Conservation (phyloP, 2,888 invertebrate species). For the Trachelus iudaicus region DNA sequence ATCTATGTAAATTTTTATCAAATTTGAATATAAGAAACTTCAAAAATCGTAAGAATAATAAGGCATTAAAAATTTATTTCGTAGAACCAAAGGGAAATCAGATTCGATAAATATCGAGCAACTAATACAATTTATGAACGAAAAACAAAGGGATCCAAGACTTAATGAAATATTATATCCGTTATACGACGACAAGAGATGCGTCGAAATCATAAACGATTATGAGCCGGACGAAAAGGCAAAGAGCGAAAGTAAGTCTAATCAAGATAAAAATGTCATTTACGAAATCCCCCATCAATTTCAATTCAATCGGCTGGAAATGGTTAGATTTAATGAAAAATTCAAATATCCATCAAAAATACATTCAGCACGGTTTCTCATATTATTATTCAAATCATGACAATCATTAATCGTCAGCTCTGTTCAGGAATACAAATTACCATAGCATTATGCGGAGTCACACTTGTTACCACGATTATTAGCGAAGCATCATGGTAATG, state of each 20-base stretch:
- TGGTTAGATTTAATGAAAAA: background rate
- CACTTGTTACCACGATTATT: background rate
- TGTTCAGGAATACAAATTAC: background rate
- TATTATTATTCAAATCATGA: background rate
- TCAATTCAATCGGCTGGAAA: background rate
- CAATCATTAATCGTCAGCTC: background rate
- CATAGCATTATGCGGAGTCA: background rate
- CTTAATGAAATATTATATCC: conserved; percentile 78
- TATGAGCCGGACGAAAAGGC: conserved; percentile 70
- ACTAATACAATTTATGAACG: conserved; percentile 72
- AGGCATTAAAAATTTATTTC: background rate
- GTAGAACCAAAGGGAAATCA: conserved; percentile 67
- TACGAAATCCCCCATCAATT: background rate
- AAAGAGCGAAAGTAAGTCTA: conserved; percentile 63
- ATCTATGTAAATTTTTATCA: conserved; percentile 68
- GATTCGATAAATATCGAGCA: conserved; percentile 67
- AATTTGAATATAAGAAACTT: background rate
- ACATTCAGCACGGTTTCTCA: background rate
- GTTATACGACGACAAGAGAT: conserved; percentile 72
- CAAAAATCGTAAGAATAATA: background rate
- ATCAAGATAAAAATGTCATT: background rate
- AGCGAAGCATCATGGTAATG: background rate
- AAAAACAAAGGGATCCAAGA: conserved; percentile 75
- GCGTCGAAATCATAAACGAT: conserved; percentile 71
- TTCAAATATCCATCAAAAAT: background rate